Percentiles rank a stretch among this genome's conserved stretches.
phyloP scores from a whole-genome alignment of 2,797 vertebrate species.

The Sebastes trivittatus region DNA sequence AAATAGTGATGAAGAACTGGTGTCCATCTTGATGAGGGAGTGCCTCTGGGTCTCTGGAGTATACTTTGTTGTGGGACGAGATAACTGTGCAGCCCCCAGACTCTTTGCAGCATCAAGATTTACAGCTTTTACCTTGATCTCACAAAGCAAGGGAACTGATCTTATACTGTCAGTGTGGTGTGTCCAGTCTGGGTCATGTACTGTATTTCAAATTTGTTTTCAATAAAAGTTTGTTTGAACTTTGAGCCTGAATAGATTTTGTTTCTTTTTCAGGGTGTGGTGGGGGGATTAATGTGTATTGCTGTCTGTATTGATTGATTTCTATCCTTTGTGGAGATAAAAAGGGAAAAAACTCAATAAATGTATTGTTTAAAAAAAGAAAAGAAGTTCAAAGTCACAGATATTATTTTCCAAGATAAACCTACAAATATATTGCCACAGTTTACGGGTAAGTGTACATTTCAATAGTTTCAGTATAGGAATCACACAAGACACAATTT shows the following conservation, averaged over 20 bases:
- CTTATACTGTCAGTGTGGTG: conserved; percentile 45
- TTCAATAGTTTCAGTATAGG: no score
- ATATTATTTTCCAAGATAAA: no score
- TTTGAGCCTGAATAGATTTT: background rate
- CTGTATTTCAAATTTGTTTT: conserved; percentile 57
- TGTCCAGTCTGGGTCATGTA: conserved; percentile 58
- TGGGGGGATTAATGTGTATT: no score
- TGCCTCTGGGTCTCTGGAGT: conserved; percentile 17
- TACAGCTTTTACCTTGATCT: conserved; percentile 39
- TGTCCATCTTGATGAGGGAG: conserved; percentile 19
- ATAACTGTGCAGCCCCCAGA: conserved; percentile 8
- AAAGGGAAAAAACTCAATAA: no score
- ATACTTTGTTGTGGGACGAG: background rate
- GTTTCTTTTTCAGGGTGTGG: background rate
- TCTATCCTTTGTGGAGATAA: no score
- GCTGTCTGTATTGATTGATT: no score
- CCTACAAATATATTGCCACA: no score
- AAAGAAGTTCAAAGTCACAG: no score
- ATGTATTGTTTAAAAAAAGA: no score
- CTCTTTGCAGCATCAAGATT: conserved; percentile 30
- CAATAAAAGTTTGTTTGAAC: conserved; percentile 69
- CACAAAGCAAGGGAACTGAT: conserved; percentile 33
- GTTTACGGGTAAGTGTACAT: no score
- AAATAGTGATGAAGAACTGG: background rate
- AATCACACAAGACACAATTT: no score